These are phyloP conservation scores for Metacarcinus magister DNA, from an alignment of 2,888 invertebrate species.

Conservation along the genomic window DNA sequence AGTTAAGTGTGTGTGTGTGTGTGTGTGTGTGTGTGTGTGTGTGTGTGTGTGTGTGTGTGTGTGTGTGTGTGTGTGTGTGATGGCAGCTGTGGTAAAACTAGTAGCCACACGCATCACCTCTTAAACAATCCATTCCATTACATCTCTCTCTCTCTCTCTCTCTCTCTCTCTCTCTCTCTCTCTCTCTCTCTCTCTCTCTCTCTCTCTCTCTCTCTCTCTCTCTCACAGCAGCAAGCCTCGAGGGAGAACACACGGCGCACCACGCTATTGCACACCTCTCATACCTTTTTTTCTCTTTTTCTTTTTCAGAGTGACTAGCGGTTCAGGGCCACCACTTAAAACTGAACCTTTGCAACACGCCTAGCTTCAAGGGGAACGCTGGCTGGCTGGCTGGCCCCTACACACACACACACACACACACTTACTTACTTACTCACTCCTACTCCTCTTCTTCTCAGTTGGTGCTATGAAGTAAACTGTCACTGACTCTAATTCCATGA, in stretches of 20 bases:
- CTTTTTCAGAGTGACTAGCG: background rate
- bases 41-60: slow-evolving; percentile 49
- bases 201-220: background rate
- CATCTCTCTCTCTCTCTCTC: background rate
- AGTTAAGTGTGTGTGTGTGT: too few relatives aligned
- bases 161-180: slow-evolving; percentile 26
- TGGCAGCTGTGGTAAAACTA: background rate
- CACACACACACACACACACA: too few relatives aligned
- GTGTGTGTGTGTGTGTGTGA: slow-evolving; percentile 53
- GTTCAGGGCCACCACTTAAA: background rate
- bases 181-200: slow-evolving; percentile 26
- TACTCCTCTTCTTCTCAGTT: too few relatives aligned
- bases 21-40: too few relatives aligned
- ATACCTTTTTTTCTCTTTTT: background rate
- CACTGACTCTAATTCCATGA: too few relatives aligned
- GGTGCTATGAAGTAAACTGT: too few relatives aligned
- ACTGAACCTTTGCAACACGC: background rate
- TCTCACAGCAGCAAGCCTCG: background rate
- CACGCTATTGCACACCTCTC: too few relatives aligned
- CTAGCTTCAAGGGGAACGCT: slow-evolving; percentile 11
- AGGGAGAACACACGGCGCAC: background rate
- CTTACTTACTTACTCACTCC: too few relatives aligned
- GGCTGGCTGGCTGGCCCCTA: too few relatives aligned
- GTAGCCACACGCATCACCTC: too few relatives aligned
- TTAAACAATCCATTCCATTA: background rate